phyloP scores from a whole-genome alignment of 2,113 vertebrate genomes.

The Notothenia coriiceps region DNA sequence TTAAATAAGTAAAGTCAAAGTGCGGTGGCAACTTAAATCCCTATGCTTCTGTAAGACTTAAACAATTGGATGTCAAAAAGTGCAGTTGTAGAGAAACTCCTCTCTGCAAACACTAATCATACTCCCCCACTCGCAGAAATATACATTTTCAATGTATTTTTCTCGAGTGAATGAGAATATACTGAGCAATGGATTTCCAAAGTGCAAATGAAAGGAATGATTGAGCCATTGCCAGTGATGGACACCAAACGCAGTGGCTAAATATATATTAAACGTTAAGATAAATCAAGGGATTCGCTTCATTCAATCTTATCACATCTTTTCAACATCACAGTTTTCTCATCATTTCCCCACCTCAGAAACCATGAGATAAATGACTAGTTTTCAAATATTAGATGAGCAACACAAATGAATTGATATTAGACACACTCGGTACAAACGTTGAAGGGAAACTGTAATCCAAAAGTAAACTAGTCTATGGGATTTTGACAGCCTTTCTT shows the following conservation, averaged over 20 bases:
- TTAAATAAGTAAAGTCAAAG: slow-evolving; percentile 55
- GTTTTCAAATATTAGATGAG: slow-evolving; percentile 35
- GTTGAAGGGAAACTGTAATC: slow-evolving; percentile 35
- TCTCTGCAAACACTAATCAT: slow-evolving; percentile 21
- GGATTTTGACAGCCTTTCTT: slow-evolving; percentile 29
- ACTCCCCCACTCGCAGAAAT: not conserved
- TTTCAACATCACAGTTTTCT: slow-evolving; percentile 24
- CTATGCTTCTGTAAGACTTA: slow-evolving; percentile 60
- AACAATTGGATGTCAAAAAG: slow-evolving; percentile 53
- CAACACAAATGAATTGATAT: slow-evolving; percentile 38
- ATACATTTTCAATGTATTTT: slow-evolving; percentile 36
- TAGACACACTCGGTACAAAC: slow-evolving; percentile 41
- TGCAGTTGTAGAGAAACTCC: slow-evolving; percentile 47
- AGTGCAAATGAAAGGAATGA: slow-evolving; percentile 72
- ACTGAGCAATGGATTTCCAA: slow-evolving; percentile 38
- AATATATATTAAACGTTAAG: not conserved
- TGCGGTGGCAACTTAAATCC: slow-evolving; percentile 53
- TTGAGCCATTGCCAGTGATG: slow-evolving; percentile 32
- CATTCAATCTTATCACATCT: slow-evolving; percentile 30
- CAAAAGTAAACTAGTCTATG: slow-evolving; percentile 45
- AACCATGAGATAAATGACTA: slow-evolving; percentile 5
- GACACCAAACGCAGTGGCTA: slow-evolving; percentile 24
- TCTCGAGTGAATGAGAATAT: slow-evolving; percentile 30
- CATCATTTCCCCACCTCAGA: slow-evolving; percentile 7
- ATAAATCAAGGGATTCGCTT: slow-evolving; percentile 39